Evolutionary conservation across 2,113 vertebrate genomes (phyloP).

Genomic region (Setophaga kirtlandii): DNA sequence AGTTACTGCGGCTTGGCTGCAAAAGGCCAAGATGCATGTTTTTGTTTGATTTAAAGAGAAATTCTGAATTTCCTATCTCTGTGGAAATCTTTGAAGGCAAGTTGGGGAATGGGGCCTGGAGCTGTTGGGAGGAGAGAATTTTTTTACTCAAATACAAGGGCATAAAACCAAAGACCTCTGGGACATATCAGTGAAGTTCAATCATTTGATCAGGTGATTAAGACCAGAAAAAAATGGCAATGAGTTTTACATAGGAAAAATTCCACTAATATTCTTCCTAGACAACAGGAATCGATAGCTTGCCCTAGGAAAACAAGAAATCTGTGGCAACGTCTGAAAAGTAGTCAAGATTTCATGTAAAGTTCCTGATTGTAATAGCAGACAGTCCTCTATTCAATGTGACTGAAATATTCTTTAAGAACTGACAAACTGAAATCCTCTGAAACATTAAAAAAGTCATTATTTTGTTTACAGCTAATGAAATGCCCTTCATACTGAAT

Average conservation of each 20-base stretch:
- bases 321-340: not conserved
- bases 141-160: not conserved
- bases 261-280: not conserved
- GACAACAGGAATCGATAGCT: not conserved
- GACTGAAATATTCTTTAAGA: not conserved
- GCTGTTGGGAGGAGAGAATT: not conserved
- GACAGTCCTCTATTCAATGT: not conserved
- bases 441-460: not conserved
- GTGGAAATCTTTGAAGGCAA: not conserved
- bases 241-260: not conserved
- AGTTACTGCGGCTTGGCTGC: not conserved
- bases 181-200: not conserved
- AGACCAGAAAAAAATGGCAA: not conserved
- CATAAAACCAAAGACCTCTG: not conserved
- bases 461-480: not conserved
- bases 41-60: not conserved
- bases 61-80: not conserved
- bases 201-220: not conserved
- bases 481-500: not conserved
- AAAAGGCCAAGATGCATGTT: not conserved
- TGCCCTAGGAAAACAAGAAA: not conserved
- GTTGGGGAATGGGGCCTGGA: not conserved
- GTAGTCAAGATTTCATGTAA: not conserved
- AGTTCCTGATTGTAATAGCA: not conserved
- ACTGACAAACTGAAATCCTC: not conserved